Evolutionary conservation across 2,888 invertebrate genomes (phyloP).

Genomic region (Acrocyrtus sp.): DNA sequence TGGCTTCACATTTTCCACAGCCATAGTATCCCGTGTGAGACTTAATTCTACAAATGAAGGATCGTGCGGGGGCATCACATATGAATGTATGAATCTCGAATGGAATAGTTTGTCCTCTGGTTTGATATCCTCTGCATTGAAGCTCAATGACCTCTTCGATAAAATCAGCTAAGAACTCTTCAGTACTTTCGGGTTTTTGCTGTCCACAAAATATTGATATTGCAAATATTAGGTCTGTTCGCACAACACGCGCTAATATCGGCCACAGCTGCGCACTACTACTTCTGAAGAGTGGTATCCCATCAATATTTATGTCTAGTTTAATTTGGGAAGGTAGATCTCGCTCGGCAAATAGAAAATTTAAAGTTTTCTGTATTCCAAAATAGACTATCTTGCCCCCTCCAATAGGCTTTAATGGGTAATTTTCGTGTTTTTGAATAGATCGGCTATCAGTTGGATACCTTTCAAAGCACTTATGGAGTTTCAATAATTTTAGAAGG

Average conservation of each 20-base stretch:
- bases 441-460: not conserved
- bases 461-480: not conserved
- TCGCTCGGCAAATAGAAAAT: not conserved
- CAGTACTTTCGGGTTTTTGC: not conserved
- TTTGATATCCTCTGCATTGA: not conserved
- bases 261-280: constrained; percentile 11
- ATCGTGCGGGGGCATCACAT: constrained; percentile 37
- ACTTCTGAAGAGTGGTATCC: constrained; percentile 7
- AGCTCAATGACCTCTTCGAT: constrained; percentile 2
- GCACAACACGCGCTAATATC: not conserved
- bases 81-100: constrained; percentile 4
- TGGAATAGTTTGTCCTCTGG: not conserved
- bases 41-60: constrained; percentile 18
- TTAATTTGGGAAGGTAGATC: not conserved
- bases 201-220: constrained; percentile 6
- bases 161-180: constrained; percentile 13
- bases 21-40: constrained; percentile 31
- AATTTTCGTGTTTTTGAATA: not conserved
- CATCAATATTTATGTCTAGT: constrained; percentile 17
- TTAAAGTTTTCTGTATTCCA: not conserved
- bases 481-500: not conserved
- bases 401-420: not conserved
- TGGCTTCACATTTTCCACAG: constrained; percentile 29
- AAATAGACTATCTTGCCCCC: not conserved
- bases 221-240: not conserved